Evolutionary conservation across 2,888 invertebrate species (phyloP), one percentile per base, ranked within the genome.

Genomic region (Lithosia quadra): DNA sequence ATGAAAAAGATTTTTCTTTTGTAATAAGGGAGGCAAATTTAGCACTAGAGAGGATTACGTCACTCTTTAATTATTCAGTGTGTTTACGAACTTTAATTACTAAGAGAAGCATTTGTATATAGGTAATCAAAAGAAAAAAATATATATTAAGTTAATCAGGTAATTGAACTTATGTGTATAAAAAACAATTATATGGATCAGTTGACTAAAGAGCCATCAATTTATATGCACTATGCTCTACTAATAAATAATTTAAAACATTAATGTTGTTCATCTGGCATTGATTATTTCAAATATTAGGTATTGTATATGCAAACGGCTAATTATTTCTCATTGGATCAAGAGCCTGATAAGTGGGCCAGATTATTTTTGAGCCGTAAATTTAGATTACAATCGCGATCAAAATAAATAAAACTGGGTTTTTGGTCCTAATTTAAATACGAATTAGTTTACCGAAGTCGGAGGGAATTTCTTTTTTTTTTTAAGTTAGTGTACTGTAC

Each of bases 341-440:
- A 55, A 61, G 24, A 61, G 15, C 24, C 13, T 36, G 60, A 61
- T 64, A 61, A 61, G 43, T 56, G 36, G 15, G n/a, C n/a, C 43
- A 56, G 43, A 57, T 69, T 63, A 67, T 67, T 67, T 73, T 68
- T 69, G 28, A 21, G 33, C 28, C 68, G 49, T 60, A 61, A 66
- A 24, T 65, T 62, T 13, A n/a, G 69, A 65, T 65, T 24, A 63
- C 22, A 66, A 65, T 65, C 55, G 24, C 24, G 22, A 61, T 53
- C 59, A 60, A 64, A 67, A 64, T 65, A 61, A 68, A 73, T 64
- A 57, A 58, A 15, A 21, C 21, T 8, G 34, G 4, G 34, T 11
- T 62, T 64, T 65, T 61, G 33, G 28, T 28, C n/a, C 39, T 61
- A n/a, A 65, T 56, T 69, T 69, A 65, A 62, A 69, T 65, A 36